Conservation (phyloP, 1,140 invertebrate species). For the Bradynema listronoti region DNA sequence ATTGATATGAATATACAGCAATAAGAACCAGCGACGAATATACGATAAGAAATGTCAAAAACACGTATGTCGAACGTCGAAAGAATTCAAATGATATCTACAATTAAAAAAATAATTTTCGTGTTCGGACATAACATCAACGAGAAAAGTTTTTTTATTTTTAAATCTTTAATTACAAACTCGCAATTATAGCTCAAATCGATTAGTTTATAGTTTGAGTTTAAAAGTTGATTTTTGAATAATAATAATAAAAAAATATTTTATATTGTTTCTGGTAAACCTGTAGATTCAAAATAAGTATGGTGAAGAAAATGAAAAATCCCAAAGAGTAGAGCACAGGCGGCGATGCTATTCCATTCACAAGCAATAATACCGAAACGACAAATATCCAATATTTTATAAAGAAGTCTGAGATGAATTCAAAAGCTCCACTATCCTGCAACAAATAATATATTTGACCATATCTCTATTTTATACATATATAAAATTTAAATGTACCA, state of each 20-base stretch:
- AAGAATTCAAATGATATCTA: conserved; percentile 86
- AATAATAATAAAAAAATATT: not conserved
- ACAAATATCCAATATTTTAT: conserved; percentile 51
- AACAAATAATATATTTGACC: conserved; percentile 17
- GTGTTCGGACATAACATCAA: too few species aligned
- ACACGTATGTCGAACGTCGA: conserved; percentile 84
- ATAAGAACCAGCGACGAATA: conserved; percentile 92
- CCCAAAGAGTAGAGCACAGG: conserved; percentile 44
- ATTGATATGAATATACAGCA: conserved; percentile 95
- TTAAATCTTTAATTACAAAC: too few species aligned
- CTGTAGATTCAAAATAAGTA: conserved; percentile 40
- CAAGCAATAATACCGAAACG: conserved; percentile 42
- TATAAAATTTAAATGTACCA: not conserved
- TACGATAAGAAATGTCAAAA: conserved; percentile 90
- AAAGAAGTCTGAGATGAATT: conserved; percentile 26
- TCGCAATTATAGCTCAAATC: too few species aligned
- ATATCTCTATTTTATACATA: not conserved
- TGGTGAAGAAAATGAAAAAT: conserved; percentile 47
- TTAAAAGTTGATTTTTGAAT: conserved; percentile 13
- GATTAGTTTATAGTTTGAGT: too few species aligned
- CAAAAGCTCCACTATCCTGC: conserved; percentile 25
- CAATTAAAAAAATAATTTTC: too few species aligned
- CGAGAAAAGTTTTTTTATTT: too few species aligned
- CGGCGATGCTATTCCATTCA: conserved; percentile 32
- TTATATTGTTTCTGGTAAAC: conserved; percentile 22